Evolutionary conservation across 2,113 vertebrate genomes (phyloP), one percentile per base, ranked within the genome.

Genomic region (Clupea harengus): DNA sequence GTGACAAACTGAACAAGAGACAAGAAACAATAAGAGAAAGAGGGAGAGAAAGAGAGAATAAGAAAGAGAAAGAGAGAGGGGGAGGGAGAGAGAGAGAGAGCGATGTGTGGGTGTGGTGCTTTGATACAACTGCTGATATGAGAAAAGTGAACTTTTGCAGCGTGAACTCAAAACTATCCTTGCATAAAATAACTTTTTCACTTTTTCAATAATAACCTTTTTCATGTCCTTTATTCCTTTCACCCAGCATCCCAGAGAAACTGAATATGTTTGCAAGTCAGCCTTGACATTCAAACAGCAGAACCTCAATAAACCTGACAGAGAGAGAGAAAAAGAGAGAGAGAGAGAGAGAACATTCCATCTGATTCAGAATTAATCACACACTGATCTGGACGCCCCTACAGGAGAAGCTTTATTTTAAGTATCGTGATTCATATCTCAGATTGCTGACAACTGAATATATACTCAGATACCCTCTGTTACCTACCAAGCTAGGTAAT

Each of bases 261-360:
- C 25, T 44, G 22, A 75, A 75, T 84, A 84, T 0, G 84, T 88
- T 84, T 17, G 25, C 20, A 28, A n/a, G 22, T 15, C 75, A 88
- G 60, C 13, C 28, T 45, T 44, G 64, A 44, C 85, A 85, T 20
- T 85, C 57, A 83, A 32, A 81, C 80, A 47, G 32, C 54, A 81
- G 22, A 84, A 81, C 46, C 22, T 81, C 82, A 83, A 84, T 81
- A 84, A 54, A 47, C 6, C 75, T 64, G 45, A 60, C 80, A 60
- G 39, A 81, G 15, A 52, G 86, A 84, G 57, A 83, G 45, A 8
- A 81, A 49, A n/a, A 84, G 57, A 83, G 45, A 9, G 67, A 50
- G 45, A 60, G 60, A 60, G 39, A 81, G 15, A 52, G 86, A 84
- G 60, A 84, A 54, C 13, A 81, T 45, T 2, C 20, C 72, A 85